Percentiles rank a stretch among this genome's conserved stretches.
These are phyloP conservation scores for Tetranychus piercei DNA, from an alignment of 2,888 invertebrate genomes.

Conservation along the genomic window DNA sequence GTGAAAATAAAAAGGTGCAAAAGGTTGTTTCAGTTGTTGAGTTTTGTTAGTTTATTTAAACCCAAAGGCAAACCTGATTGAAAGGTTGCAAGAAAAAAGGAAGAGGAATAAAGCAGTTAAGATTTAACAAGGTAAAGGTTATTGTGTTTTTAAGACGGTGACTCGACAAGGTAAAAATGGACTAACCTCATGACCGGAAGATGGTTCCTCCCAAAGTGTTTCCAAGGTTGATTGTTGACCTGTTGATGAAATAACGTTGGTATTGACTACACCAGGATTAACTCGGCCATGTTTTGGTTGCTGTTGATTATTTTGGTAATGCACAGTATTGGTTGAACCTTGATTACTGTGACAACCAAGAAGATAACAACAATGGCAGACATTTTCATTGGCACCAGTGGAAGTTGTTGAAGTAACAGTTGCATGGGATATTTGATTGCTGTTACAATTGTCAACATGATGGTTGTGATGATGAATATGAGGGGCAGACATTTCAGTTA, in stretches of 20 bases:
- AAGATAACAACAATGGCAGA: constrained; percentile 17
- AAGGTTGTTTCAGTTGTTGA: too few relatives aligned
- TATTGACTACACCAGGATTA: not conserved
- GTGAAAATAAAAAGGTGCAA: too few relatives aligned
- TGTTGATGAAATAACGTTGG: not conserved
- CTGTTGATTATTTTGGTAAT: not conserved
- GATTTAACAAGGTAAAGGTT: too few relatives aligned
- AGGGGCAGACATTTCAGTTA: not conserved
- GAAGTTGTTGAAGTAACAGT: not conserved
- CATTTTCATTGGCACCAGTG: constrained; percentile 8
- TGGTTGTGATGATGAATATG: not conserved
- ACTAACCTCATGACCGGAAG: constrained; percentile 8
- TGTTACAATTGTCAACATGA: not conserved
- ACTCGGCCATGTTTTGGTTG: not conserved
- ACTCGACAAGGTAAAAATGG: not conserved
- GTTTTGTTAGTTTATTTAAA: too few relatives aligned
- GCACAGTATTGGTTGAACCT: not conserved
- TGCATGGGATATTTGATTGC: not conserved
- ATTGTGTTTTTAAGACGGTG: too few relatives aligned
- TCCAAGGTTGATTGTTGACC: constrained; percentile 16
- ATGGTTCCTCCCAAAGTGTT: constrained; percentile 18
- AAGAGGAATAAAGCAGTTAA: too few relatives aligned
- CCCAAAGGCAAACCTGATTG: too few relatives aligned
- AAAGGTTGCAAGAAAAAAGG: too few relatives aligned
- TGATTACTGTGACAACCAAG: constrained; percentile 17